Percentiles rank a stretch among this genome's conserved stretches.
Conservation (phyloP, 35 echinoderm and acorn worm species). For the Ophioderma brevispina region DNA sequence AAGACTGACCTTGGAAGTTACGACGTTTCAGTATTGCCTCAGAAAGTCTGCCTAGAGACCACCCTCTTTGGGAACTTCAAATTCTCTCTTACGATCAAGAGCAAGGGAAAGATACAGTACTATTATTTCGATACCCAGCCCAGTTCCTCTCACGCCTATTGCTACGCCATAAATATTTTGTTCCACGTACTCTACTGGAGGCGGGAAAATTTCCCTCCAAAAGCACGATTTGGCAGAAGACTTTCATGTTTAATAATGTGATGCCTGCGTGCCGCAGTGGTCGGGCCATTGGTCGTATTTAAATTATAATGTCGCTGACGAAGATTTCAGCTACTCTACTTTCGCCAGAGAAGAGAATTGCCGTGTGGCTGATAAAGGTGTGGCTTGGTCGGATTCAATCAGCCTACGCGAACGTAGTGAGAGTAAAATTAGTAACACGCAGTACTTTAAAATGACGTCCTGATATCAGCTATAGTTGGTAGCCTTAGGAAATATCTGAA, state of each 20-base stretch:
- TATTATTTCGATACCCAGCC: conserved; percentile 58
- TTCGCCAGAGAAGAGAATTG: neutral
- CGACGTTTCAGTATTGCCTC: conserved; percentile 15
- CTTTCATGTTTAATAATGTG: conserved; percentile 48
- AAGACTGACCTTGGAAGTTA: conserved; percentile 27
- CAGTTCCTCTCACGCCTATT: conserved; percentile 30
- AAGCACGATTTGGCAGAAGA: conserved; percentile 20
- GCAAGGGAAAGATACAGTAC: conserved; percentile 20
- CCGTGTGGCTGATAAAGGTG: conserved; percentile 32
- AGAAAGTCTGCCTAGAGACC: neutral
- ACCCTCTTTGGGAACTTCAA: conserved; percentile 47
- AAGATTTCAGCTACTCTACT: conserved; percentile 23
- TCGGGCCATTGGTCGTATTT: conserved; percentile 47
- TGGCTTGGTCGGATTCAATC: conserved; percentile 56
- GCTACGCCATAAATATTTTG: neutral
- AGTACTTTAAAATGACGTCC: conserved; percentile 52
- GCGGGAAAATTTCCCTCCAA: neutral
- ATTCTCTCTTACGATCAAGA: neutral
- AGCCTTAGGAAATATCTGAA: conserved; percentile 44
- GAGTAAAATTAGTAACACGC: conserved; percentile 49
- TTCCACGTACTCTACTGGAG: neutral
- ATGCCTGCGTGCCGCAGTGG: conserved; percentile 38
- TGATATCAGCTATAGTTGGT: conserved; percentile 32
- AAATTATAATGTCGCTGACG: conserved; percentile 17
- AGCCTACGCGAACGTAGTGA: conserved; percentile 23